Evolutionary conservation across 2,113 vertebrate genomes (phyloP), one percentile per base, ranked within the genome.

Genomic region (Cheilinus undulatus): DNA sequence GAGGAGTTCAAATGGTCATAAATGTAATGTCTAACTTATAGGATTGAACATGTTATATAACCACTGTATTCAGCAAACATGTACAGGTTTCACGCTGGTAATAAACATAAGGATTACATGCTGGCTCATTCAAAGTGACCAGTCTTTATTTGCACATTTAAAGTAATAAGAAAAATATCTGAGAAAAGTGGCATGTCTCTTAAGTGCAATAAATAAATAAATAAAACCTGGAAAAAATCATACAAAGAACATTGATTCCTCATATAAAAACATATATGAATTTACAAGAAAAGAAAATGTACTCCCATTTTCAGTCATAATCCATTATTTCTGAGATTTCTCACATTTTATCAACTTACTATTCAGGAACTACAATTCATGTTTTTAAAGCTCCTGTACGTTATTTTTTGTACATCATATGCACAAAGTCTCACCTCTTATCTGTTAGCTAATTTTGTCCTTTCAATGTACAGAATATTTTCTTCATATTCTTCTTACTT

Each of bases 71-170:
- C 4, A 17, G 40, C 17, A 42, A 42, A 42, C 36, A 40, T 17
- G 40, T 42, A 42, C 15, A 19, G 40, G 40, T 19, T 19, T 0
- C 40, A 54, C 7, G 11, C 4, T 36, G 5, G 13, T 36, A 15
- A 52, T 54, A 38, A 14, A 13, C 1, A 27, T 3, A 26, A 5
- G 1, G 13, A 57, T 32, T 13, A 24, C 51, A 53, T 58, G 23
- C 23, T 20, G 23, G 9, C 11, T 28, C 22, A 26, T 4, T 22
- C 22, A 75, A 71, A 58, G 26, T 56, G 32, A 22, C 11, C 17
- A 48, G 1, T 48, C 4, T 84, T 52, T 84, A 77, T 88, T 81
- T 84, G 20, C 52, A 83, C 68, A 77, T 60, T 75, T 28, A 70
- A 66, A 69, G 46, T 27, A 34, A 61, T 57, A 50, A 73, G 38